Evolutionary conservation across 2,797 vertebrate genomes (phyloP), one percentile per base, ranked within the genome.

Genomic region (Delichon dasypus): DNA sequence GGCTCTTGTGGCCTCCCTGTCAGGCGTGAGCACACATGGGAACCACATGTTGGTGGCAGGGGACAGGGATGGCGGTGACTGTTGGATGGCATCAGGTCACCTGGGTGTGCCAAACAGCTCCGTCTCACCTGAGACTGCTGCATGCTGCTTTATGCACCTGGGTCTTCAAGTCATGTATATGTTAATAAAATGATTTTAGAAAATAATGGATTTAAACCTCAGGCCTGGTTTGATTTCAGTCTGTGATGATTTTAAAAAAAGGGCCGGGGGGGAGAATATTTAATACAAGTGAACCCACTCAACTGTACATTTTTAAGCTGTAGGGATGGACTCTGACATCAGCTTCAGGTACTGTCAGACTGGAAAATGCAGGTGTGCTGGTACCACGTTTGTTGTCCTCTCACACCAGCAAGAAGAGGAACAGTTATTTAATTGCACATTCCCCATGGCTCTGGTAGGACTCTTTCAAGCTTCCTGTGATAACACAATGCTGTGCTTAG

Each of bases 1-100:
- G 94, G 84, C 86, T 93, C 92, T 92, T 92, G 90, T 93, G 89
- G 95, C 60, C 88, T 78, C 67, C 30, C 13, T 9, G 11, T 18
- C 77, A 66, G 72, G 68, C 92, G 0, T 85, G 92, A 85, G 81
- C 94, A 67, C 94, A 88, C 85, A 36, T 96, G 96, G 89, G 7
- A 57, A 36, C 85, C 93, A 75, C 75, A 78, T 92, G 94, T 72
- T 0, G 16, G 58, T 26, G 27, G 54, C 25, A 7, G 13, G 86
- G 78, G 15, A 71, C 85, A 62, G 1, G 74, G 51, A 1, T 77
- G 71, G 76, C 48, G 34, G n/a, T 62, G 60, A 2, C 64, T 50
- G 4, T 25, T n/a, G 62, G 74, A 58, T 2, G 2, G 34, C 61
- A 5, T 3, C 0, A 7, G 17, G 54, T 47, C 48, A n/a, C 57